Conservation (phyloP, 2,888 invertebrate genomes). For the Aplocera efformata region DNA sequence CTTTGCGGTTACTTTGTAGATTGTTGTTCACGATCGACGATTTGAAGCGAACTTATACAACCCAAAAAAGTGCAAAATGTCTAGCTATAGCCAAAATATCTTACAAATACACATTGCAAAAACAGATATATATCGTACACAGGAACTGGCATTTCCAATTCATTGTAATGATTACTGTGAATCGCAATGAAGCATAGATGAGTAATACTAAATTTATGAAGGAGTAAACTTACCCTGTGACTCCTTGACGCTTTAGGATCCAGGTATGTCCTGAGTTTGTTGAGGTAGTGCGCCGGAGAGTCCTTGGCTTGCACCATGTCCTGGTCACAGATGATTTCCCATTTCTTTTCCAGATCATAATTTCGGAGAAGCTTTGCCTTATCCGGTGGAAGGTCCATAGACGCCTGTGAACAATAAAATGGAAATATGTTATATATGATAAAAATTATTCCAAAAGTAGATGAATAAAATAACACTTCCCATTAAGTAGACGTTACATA, state of each 20-base stretch:
- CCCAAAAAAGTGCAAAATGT: background rate
- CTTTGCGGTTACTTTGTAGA: conserved; percentile 4
- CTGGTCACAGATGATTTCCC: conserved; percentile 99
- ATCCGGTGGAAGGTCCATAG: conserved; percentile 99
- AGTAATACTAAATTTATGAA: too few species aligned
- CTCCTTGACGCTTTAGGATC: conserved; percentile 98
- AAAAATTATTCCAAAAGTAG: too few species aligned
- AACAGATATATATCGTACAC: too few species aligned
- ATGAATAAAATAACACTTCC: too few species aligned
- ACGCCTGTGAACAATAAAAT: conserved; percentile 86
- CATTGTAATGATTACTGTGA: too few species aligned
- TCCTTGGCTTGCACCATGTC: conserved; percentile 99
- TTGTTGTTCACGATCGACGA: conserved; percentile 1
- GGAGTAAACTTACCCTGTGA: conserved; percentile 90
- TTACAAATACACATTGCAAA: too few species aligned
- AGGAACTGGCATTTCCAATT: too few species aligned
- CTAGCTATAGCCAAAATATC: too few species aligned
- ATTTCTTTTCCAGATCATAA: conserved; percentile 99
- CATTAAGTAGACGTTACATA: too few species aligned
- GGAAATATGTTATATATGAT: background rate
- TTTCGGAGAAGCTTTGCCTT: conserved; percentile 97
- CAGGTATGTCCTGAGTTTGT: conserved; percentile 95
- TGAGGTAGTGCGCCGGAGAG: conserved; percentile 97
- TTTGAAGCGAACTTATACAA: background rate
- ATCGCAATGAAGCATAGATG: too few species aligned